Evolutionary conservation across 2,797 vertebrate genomes (phyloP).

Genomic region (Spinus pinus): DNA sequence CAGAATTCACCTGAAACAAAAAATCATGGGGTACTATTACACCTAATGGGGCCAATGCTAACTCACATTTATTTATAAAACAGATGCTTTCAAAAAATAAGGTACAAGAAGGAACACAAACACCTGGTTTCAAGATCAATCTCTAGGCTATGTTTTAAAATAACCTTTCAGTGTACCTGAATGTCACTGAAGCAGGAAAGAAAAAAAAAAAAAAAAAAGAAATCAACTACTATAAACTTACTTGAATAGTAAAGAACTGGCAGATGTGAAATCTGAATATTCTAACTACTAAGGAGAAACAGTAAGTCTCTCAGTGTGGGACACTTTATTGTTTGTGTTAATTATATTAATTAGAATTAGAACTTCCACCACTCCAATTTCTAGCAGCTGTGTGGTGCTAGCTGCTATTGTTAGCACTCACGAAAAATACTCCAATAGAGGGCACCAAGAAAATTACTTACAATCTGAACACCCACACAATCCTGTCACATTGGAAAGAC

Average conservation of each 20-base stretch:
- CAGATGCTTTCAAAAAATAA: background rate
- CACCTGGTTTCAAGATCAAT: background rate
- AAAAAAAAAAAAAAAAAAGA: background rate
- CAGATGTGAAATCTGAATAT: conserved; percentile 66
- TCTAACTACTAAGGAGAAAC: conserved; percentile 57
- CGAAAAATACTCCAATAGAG: conserved; percentile 72
- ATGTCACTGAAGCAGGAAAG: background rate
- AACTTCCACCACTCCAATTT: conserved; percentile 67
- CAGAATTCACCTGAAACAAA: background rate
- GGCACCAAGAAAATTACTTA: conserved; percentile 70
- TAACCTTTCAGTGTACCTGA: conserved; percentile 11
- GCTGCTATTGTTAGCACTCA: conserved; percentile 41
- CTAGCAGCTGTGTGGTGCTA: conserved; percentile 66
- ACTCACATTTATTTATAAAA: conserved; percentile 4
- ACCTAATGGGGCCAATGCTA: rapidly evolving
- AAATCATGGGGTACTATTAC: background rate
- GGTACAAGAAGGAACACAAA: background rate
- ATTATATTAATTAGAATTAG: conserved; percentile 79
- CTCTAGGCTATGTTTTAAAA: background rate
- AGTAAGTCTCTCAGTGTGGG: conserved; percentile 31
- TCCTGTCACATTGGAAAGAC: conserved; percentile 71
- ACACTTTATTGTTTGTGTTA: conserved; percentile 62
- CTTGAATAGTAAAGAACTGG: conserved; percentile 19
- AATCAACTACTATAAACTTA: background rate
- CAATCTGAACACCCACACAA: conserved; percentile 66